Evolutionary conservation across 2,113 vertebrate species (phyloP).

Genomic region (Melanotaenia duboulayi): DNA sequence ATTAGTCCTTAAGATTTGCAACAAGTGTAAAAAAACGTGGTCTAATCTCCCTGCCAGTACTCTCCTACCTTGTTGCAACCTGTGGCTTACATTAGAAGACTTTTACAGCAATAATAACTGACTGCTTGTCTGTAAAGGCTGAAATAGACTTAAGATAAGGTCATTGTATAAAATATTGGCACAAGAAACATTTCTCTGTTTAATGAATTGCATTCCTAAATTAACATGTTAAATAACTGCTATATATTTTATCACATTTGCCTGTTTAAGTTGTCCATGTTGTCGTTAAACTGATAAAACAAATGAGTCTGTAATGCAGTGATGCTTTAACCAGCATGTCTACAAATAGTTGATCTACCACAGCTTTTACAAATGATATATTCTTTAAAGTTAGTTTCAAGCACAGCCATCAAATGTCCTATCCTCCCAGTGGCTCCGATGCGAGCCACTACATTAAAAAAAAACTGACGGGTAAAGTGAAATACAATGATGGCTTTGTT

Average conservation of each 20-base stretch:
- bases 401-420: neutral
- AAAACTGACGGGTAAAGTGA: neutral
- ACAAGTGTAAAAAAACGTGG: neutral
- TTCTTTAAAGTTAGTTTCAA: neutral
- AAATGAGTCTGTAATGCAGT: neutral
- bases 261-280: neutral
- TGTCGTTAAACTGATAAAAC: neutral
- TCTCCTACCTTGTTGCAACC: neutral
- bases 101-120: neutral
- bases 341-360: conserved; percentile 4
- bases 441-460: neutral
- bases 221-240: neutral
- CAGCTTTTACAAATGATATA: neutral
- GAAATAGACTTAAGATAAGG: neutral
- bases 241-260: conserved; percentile 4
- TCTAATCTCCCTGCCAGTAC: neutral
- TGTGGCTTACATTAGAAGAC: neutral
- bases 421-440: neutral
- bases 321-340: neutral
- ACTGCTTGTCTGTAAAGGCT: neutral
- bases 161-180: neutral
- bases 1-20: neutral
- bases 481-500: no score
- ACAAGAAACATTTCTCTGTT: neutral
- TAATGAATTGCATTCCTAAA: neutral